Evolutionary conservation across 2,113 vertebrate species (phyloP).

Genomic region (Chionis minor): DNA sequence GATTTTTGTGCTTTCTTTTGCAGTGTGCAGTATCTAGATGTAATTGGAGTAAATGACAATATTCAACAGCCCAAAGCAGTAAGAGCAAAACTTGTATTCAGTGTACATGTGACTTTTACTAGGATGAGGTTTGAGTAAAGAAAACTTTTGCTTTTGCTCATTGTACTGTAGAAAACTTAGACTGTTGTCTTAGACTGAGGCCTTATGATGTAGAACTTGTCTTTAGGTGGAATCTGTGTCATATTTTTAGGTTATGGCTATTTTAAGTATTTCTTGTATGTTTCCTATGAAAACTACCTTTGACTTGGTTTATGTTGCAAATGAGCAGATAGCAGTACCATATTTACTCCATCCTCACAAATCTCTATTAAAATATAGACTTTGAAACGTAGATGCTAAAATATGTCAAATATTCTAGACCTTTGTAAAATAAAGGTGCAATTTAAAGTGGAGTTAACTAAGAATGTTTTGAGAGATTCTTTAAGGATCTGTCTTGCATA

Average conservation of each 20-base stretch:
- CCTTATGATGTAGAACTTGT: not conserved
- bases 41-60: not conserved
- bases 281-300: not conserved
- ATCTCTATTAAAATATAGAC: not conserved
- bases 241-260: not conserved
- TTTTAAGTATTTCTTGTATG: not conserved
- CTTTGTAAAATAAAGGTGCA: not conserved
- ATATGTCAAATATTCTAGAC: not conserved
- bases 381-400: not conserved
- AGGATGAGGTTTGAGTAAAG: not conserved
- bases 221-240: not conserved
- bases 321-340: not conserved
- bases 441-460: not conserved
- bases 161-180: not conserved
- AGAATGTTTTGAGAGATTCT: not conserved
- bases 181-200: not conserved
- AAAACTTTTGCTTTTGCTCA: not conserved
- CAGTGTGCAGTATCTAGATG: not conserved
- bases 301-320: not conserved
- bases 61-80: not conserved
- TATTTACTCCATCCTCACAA: not conserved
- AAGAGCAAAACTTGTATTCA: not conserved
- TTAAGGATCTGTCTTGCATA: not conserved
- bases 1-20: not conserved
- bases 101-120: not conserved